Evolutionary conservation across 2,888 invertebrate species (phyloP), one percentile per base, ranked within the genome.

Genomic region (Limnephilus rhombicus): DNA sequence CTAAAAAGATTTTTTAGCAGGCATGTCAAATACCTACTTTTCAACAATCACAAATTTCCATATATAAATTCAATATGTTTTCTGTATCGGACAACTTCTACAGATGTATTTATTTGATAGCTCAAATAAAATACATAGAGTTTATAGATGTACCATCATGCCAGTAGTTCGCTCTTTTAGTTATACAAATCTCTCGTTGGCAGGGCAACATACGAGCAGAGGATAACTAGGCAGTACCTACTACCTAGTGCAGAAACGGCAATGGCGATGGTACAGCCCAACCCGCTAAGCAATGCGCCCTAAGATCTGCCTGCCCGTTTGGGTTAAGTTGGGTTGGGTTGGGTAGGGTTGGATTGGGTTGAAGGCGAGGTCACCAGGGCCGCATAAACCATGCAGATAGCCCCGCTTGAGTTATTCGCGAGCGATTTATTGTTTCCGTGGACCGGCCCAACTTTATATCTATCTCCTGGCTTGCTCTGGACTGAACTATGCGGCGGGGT

Each of bases 331-430:
- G n/a, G 68, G 68, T 68, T 68, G 68, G 68, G 68, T 68, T 68
- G 68, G 68, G n/a, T n/a, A 7, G 68, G 68, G 68, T 68, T 24
- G 68, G 68, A 68, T 68, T 49, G 85, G 82, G 37, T 85, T 86
- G 18, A 83, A 80, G 81, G 87, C 24, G 41, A 49, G 91, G 81
- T 80, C 91, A 53, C 89, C 91, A n/a, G 80, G 89, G 91, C 45
- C 87, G 86, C 85, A 91, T 93, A 93, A 93, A 93, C 53, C 92
- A 93, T 92, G 92, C 91, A 93, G 93, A 93, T 93, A 93, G 91
- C 90, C 89, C 86, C 89, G 45, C 86, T 81, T 91, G 93, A 93
- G 93, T 92, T 92, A 92, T 92, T 91, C 91, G 83, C 91, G 18
- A 45, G 29, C 81, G 92, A 93, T 93, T 93, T 93, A 93, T 93